phyloP scores from a whole-genome alignment of 2,113 vertebrate genomes.

The Cervus canadensis region DNA sequence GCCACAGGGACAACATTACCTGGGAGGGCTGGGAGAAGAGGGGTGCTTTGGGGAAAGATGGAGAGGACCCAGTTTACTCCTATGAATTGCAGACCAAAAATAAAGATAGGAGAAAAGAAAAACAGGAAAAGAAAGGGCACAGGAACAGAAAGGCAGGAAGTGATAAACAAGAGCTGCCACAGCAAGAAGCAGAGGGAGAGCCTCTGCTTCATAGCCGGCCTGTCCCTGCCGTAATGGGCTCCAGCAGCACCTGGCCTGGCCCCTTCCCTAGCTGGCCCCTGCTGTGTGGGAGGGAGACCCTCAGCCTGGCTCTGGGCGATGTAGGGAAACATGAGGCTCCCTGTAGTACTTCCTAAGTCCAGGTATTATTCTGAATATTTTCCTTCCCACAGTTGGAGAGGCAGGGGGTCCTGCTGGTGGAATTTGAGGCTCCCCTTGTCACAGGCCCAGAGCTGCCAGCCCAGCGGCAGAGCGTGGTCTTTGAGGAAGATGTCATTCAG shows the following conservation, averaged over 20 bases:
- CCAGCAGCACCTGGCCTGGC: not conserved
- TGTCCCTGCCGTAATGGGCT: rapidly evolving
- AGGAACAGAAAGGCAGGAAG: not conserved
- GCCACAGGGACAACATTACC: not conserved
- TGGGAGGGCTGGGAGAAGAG: not conserved
- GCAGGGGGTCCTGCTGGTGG: slow-evolving; percentile 81
- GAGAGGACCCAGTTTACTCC: not conserved
- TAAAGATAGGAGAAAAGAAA: not conserved
- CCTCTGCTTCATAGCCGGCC: rapidly evolving
- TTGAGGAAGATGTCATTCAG: slow-evolving; percentile 82
- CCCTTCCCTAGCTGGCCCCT: not conserved
- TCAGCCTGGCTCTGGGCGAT: not conserved
- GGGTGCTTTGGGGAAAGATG: not conserved
- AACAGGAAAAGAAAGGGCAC: not conserved
- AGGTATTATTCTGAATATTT: slow-evolving; percentile 2
- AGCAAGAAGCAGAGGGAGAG: not conserved
- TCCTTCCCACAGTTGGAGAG: slow-evolving; percentile 75
- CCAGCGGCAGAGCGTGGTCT: slow-evolving; percentile 74
- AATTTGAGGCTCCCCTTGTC: slow-evolving; percentile 79
- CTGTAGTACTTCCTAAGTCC: not conserved
- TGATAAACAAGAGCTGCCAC: not conserved
- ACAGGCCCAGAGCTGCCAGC: slow-evolving; percentile 34
- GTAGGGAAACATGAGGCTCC: not conserved
- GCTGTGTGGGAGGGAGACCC: not conserved
- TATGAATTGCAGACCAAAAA: not conserved